Evolutionary conservation across 2,888 invertebrate genomes (phyloP).

Genomic region (Eristalinus aeneus): DNA sequence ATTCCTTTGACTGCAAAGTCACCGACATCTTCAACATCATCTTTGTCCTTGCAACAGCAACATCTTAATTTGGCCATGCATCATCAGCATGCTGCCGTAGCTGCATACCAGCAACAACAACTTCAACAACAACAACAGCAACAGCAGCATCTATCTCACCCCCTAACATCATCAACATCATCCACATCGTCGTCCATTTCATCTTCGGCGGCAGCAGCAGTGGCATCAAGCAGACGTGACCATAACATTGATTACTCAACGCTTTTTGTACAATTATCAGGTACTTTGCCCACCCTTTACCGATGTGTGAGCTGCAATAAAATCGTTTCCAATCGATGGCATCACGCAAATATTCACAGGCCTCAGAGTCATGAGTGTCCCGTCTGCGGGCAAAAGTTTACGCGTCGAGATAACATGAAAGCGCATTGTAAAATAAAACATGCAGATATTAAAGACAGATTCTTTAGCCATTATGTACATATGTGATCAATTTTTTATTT

Average conservation of each 20-base stretch:
- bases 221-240: conserved; percentile 79
- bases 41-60: conserved; percentile 71
- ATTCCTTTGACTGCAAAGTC: conserved; percentile 73
- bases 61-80: conserved; percentile 67
- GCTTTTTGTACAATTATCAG: conserved; percentile 80
- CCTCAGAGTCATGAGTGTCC: conserved; percentile 84
- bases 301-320: conserved; percentile 84
- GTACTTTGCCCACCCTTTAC: conserved; percentile 81
- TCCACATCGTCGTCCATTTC: conserved; percentile 74
- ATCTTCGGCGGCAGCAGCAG: conserved; percentile 76
- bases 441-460: conserved; percentile 81
- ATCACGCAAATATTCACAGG: conserved; percentile 84
- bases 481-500: conserved; percentile 81
- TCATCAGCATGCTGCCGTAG: conserved; percentile 66
- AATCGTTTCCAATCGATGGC: conserved; percentile 85
- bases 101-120: conserved; percentile 67
- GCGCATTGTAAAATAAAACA: conserved; percentile 85
- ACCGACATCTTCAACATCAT: conserved; percentile 74
- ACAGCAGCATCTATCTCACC: conserved; percentile 73
- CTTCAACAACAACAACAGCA: conserved; percentile 59
- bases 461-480: conserved; percentile 81
- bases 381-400: conserved; percentile 83
- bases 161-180: conserved; percentile 71
- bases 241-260: conserved; percentile 81
- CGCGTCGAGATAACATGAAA: conserved; percentile 85